These are phyloP conservation scores for Whitmania pigra DNA, from an alignment of 1,140 invertebrate genomes.

Conservation along the genomic window DNA sequence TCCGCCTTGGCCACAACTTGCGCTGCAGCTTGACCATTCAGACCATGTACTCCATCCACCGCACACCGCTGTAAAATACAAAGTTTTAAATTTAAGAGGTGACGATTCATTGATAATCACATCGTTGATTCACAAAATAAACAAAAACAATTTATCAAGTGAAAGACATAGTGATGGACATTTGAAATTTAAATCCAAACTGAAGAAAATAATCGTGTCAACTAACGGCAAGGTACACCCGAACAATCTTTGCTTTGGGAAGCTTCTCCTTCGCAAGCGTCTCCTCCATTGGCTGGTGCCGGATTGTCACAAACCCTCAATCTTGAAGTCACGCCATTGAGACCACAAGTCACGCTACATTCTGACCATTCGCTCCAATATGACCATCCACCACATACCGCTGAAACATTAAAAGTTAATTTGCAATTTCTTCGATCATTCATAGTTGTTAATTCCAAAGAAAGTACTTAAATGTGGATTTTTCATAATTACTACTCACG, in stretches of 20 bases:
- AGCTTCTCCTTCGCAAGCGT: slow-evolving; percentile 13
- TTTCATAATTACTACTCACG: slow-evolving; percentile 1
- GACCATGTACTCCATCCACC: slow-evolving; percentile 47
- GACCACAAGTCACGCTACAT: slow-evolving; percentile 19
- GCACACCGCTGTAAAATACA: slow-evolving; percentile 36
- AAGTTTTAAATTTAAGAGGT: slow-evolving; percentile 35
- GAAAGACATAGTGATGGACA: slow-evolving; percentile 33
- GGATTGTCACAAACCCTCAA: slow-evolving; percentile 22
- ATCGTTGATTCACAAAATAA: slow-evolving; percentile 30
- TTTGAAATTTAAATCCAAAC: slow-evolving; percentile 50
- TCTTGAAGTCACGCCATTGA: slow-evolving; percentile 9
- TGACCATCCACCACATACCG: slow-evolving; percentile 19
- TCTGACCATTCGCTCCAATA: slow-evolving; percentile 19
- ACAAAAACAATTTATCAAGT: slow-evolving; percentile 48
- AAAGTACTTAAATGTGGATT: not conserved
- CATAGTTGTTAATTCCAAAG: not conserved
- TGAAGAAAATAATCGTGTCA: slow-evolving; percentile 16
- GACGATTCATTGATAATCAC: slow-evolving; percentile 33
- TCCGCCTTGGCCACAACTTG: slow-evolving; percentile 30
- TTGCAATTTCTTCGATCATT: slow-evolving; percentile 26
- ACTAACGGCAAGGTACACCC: not conserved
- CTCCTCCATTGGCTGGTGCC: slow-evolving; percentile 18
- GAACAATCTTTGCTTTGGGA: slow-evolving; percentile 10
- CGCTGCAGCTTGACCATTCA: slow-evolving; percentile 42
- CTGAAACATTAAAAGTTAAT: not conserved